Evolutionary conservation across 2,888 invertebrate genomes (phyloP).

Genomic region (Drosophila mercatorum): DNA sequence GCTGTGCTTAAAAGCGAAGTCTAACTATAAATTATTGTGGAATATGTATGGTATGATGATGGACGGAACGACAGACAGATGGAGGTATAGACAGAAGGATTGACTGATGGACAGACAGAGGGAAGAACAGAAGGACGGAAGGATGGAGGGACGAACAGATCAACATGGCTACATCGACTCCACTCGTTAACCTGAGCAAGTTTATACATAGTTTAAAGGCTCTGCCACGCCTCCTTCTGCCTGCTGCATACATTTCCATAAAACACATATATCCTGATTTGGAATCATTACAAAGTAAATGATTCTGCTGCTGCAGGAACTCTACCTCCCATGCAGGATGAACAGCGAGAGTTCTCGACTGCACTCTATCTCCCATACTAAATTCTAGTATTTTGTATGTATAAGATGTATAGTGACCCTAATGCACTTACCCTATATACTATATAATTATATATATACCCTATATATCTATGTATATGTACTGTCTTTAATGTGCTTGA

Average conservation of each 20-base stretch:
- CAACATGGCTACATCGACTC: not conserved
- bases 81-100: no score
- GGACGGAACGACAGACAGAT: no score
- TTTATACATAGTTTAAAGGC: no score
- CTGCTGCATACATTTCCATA: no score
- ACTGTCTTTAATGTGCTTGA: conserved; percentile 39
- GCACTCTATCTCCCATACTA: no score
- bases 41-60: no score
- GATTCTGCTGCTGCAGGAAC: not conserved
- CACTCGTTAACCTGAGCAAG: not conserved
- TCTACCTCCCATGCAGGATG: not conserved
- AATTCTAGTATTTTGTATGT: not conserved
- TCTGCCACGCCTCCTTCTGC: not conserved
- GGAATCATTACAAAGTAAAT: not conserved
- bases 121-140: no score
- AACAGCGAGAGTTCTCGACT: not conserved
- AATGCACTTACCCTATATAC: conserved; percentile 2
- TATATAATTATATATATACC: not conserved
- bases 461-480: not conserved
- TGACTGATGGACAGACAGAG: no score
- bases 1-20: no score
- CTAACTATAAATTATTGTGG: no score
- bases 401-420: not conserved
- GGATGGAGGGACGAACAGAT: no score
- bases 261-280: not conserved